Evolutionary conservation across 1,140 invertebrate genomes (phyloP).

Genomic region (Hermetia illucens): DNA sequence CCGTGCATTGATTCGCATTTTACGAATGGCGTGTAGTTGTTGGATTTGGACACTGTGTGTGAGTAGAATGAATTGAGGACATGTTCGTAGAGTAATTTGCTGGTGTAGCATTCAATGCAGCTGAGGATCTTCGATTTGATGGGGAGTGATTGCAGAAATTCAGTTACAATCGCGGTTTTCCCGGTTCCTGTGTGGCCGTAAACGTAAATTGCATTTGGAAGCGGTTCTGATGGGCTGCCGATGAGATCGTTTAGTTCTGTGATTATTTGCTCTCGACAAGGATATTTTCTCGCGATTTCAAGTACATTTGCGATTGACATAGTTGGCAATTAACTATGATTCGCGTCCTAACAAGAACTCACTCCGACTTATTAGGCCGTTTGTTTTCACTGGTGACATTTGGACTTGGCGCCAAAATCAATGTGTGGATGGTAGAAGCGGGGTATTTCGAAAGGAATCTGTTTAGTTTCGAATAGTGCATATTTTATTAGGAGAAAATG

Average conservation of each 20-base stretch:
- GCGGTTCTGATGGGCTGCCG: conserved; percentile 38
- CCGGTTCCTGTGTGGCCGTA: conserved; percentile 68
- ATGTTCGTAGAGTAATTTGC: conserved; percentile 61
- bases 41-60: conserved; percentile 22
- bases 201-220: conserved; percentile 52
- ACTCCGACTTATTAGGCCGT: too few species aligned
- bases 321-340: too few species aligned
- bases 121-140: conserved; percentile 56
- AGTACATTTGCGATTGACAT: too few species aligned
- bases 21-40: conserved; percentile 23
- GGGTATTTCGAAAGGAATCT: too few species aligned
- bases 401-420: too few species aligned
- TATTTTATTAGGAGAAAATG: too few species aligned
- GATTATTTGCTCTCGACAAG: conserved; percentile 44
- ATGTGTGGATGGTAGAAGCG: too few species aligned
- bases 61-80: conserved; percentile 46
- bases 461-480: too few species aligned
- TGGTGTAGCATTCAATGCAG: conserved; percentile 66
- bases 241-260: conserved; percentile 41
- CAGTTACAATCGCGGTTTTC: conserved; percentile 53
- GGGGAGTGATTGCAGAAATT: conserved; percentile 39
- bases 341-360: too few species aligned
- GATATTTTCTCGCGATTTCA: conserved; percentile 7
- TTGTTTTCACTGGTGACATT: too few species aligned
- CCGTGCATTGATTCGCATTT: conserved; percentile 62